Base-by-base conservation (phyloP, 2,888 invertebrate species). In the Ophion costatus region DNA sequence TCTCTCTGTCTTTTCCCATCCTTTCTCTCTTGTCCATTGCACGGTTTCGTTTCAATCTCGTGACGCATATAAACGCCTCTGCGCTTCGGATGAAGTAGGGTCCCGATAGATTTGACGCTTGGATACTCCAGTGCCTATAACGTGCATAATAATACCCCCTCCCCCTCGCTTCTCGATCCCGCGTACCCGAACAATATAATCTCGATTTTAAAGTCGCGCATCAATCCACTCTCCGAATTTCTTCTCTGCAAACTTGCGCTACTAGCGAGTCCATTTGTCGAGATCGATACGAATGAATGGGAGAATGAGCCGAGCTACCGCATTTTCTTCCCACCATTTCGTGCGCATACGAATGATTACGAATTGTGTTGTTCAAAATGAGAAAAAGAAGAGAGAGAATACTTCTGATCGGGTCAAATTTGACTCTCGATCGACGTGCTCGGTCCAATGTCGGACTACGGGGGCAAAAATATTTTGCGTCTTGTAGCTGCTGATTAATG, bases 1-100 rank as follows among this genome's bases (percentile, higher is more conserved):
- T 84, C 87, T 84, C 80, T 85, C 78, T 83, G 59, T 22, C 22
- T 57, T 29, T 75, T 80, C 85, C n/a, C 33, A 29, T 78, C 70
- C 75, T 45, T 24, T 83, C 84, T 82, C 69, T 82, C 70, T 64
- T 63, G 79, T 69, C 79, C 78, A 69, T 84, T 84, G 66, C 45
- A 76, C 33, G 20, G 67, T 59, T 20, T 70, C 73, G 24, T 51
- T 80, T 70, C 73, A 56, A 64, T 45, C 76, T 73, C 69, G 77
- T 80, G 82, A 85, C 82, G 84, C 84, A 84, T 70, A 71, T 20
- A 10, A 75, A 70, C 56, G 71, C 70, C 56, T 69, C 9, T 63
- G 63, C 59, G 64, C 56, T 80, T 22, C 59, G 63, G 56, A 67
- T 74, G 75, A 66, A 80, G 82, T 82, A 84, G 84, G 71, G 63